Evolutionary conservation across 2,113 vertebrate species (phyloP), one percentile per base, ranked within the genome.

Genomic region (Heteronetta atricapilla): DNA sequence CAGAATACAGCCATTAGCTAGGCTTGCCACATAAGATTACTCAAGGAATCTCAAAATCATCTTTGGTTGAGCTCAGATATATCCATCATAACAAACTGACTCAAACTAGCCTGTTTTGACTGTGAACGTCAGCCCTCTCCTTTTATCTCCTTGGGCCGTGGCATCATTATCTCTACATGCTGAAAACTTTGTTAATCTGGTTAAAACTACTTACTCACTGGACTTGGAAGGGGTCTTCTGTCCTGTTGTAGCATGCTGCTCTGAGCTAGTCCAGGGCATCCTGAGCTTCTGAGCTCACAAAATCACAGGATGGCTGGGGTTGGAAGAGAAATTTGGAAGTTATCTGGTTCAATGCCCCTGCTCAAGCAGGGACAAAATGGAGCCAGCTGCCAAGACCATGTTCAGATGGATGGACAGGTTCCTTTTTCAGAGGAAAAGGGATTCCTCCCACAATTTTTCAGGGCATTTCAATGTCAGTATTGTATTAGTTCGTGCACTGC

Each of bases 371-470:
- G 50, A 52, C 48, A 25, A 52, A 52, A 25, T 50, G 50, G 50
- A 52, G 50, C 50, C 11, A 25, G 23, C 50, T 52, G 23, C 23
- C 50, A 52, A 56, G 16, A 56, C 28, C 60, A 38, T 38, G 34
- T 26, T 34, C 60, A 38, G 36, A 19, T 63, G 36, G 25, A 38
- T 28, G 36, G 36, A 40, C 36, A 63, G 11, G 25, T n/a, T 38
- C 34, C 18, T 18, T 52, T 52, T 36, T 70, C 50, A 46, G 72
- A 86, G 67, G 58, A 80, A 79, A 88, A 86, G 18, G 23, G 55
- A 66, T 90, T 89, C n/a, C 44, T 90, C 67, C 67, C 82, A 86
- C 34, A 28, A 46, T 70, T 93, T 83, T 88, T 34, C 82, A 88
- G 63, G 28, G 73, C 55, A 66, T 80, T 94, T 90, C 34, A 53